Evolutionary conservation across 2,888 invertebrate genomes (phyloP), one percentile per base, ranked within the genome.

Genomic region (Aporophyla nigra): DNA sequence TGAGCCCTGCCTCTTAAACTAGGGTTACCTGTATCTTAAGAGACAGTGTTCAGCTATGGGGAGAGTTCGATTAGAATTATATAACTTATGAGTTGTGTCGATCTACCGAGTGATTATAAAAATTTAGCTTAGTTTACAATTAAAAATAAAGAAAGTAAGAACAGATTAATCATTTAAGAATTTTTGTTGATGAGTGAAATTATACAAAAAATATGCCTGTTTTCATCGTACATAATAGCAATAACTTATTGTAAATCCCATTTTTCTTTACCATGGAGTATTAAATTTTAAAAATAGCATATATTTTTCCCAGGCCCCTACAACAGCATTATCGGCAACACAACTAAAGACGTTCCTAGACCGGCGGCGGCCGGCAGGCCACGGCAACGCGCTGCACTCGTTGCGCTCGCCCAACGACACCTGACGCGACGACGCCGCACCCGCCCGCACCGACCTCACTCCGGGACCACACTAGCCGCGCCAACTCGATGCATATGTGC

Each of bases 261-360:
- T 5, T 33, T 49, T 71, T 14, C 2, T 24, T 43, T 21, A 53
- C 12, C 16, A 5, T 72, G 27, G 10, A 67, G 16, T 33, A 21
- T 6, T 14, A 54, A n/a, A 46, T 46, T 53, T 0, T 72, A 19
- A 33, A 73, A 27, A 54, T 4, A 46, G 14, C 40, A 16, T 43
- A 6, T 46, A 10, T 74, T n/a, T 53, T 71, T 6, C 68, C 27
- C 63, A 87, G 96, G 96, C 96, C 24, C 94, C 94, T 6, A 73
- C 91, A 62, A 92, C 90, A 14, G 87, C 91, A 66, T 86, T 96
- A 53, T 95, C 96, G 9, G 93, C 93, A 58, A 90, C 90, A 27
- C 96, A 96, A 82, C 91, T 96, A 75, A 94, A 95, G 90, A 96
- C 96, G 74, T 96, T 96, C 93, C 90, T 96, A 62, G 96, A 96